Conservation (phyloP, 2,113 vertebrate genomes). For the Trichechus manatus region DNA sequence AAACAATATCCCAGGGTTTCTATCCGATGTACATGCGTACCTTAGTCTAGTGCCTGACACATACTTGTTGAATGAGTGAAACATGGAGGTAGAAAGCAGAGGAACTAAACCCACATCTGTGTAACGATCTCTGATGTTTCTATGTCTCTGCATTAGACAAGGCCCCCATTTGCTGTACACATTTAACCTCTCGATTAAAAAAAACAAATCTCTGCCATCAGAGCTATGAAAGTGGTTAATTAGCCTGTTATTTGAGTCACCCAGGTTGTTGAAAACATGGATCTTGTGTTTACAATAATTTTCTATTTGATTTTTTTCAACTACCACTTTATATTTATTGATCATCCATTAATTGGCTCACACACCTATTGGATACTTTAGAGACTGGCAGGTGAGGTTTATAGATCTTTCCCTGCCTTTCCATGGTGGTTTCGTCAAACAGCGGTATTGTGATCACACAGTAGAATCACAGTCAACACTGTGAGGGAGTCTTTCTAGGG, state of each 20-base stretch:
- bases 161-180: background rate
- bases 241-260: background rate
- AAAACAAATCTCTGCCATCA: background rate
- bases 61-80: background rate
- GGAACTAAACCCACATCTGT: background rate
- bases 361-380: background rate
- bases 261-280: background rate
- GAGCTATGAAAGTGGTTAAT: background rate
- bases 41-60: background rate
- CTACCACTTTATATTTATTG: background rate
- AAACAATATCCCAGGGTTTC: background rate
- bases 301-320: background rate
- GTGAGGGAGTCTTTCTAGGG: background rate
- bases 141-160: background rate
- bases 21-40: background rate
- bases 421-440: background rate
- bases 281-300: constrained; percentile 4
- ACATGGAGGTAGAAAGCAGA: background rate
- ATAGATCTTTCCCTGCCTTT: background rate
- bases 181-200: background rate
- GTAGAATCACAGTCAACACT: background rate
- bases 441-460: background rate
- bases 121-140: background rate
- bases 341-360: background rate
- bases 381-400: background rate